Percentiles rank a stretch among this genome's conserved stretches.
phyloP scores from a whole-genome alignment of 2,888 invertebrate species.

The Idaea dimidiata region DNA sequence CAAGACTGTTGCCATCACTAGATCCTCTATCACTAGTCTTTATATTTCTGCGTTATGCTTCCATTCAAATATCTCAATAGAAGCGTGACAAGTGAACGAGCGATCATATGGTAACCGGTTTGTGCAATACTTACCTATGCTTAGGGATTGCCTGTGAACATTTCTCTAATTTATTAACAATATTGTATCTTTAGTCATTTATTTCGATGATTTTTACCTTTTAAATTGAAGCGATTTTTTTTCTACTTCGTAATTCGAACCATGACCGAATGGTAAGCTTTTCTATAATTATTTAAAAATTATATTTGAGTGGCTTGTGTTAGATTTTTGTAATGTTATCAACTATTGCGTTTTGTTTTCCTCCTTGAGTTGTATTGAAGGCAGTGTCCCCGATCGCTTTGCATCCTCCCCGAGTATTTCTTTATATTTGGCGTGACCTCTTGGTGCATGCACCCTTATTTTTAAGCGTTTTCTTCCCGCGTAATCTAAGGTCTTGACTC shows the following conservation, averaged over 20 bases:
- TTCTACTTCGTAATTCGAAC: constrained; percentile 54
- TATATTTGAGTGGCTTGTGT: constrained; percentile 54
- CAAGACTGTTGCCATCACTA: constrained; percentile 48
- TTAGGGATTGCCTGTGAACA: constrained; percentile 60
- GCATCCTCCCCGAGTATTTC: constrained; percentile 68
- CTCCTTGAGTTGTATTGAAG: constrained; percentile 79
- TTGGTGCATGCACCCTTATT: constrained; percentile 77
- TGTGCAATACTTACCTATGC: constrained; percentile 35
- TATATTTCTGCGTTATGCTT: background rate
- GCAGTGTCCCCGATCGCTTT: constrained; percentile 81
- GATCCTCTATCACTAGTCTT: constrained; percentile 29
- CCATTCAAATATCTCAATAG: constrained; percentile 11
- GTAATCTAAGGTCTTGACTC: constrained; percentile 44
- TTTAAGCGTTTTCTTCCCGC: constrained; percentile 52
- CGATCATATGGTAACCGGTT: constrained; percentile 55
- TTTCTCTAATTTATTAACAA: constrained; percentile 44
- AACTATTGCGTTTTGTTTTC: constrained; percentile 58
- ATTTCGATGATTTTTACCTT: constrained; percentile 46
- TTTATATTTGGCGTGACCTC: constrained; percentile 80
- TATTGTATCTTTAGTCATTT: constrained; percentile 49
- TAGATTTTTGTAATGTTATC: constrained; percentile 63
- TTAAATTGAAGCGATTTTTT: constrained; percentile 46
- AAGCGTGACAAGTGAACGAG: constrained; percentile 31
- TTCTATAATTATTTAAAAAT: constrained; percentile 49
- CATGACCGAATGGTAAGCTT: constrained; percentile 62